Evolutionary conservation across 2,797 vertebrate genomes (phyloP), one percentile per base, ranked within the genome.

Genomic region (Malacoctenus gilli): DNA sequence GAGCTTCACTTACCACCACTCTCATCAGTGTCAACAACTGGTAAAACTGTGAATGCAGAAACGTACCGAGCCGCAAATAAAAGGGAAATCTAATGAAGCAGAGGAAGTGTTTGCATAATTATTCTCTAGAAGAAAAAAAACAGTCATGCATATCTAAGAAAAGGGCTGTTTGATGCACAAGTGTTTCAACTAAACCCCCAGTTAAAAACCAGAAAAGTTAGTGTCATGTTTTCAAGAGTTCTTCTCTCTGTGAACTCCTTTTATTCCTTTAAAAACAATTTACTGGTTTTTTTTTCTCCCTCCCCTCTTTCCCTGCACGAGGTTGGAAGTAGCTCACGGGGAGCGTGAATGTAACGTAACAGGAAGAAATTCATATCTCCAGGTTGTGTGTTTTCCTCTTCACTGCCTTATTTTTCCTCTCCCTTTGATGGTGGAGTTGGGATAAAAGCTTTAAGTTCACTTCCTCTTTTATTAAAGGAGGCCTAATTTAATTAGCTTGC

Each of bases 401-500:
- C 56, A 68, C 64, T 68, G 71, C 72, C 55, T 71, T 51, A 80
- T 82, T 82, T 81, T 79, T 32, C 63, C 38, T 57, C 51, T 63
- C 69, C 84, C 90, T 93, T 93, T 92, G 89, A 92, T 91, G 85
- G 75, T 58, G 11, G 78, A 84, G 77, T 79, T 65, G 72, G 85
- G 85, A 91, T 91, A 89, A 90, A 89, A 89, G 87, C 72, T 46
- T 87, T 86, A 83, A 72, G 77, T 85, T 89, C 83, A 84, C 87
- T 89, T 91, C 87, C 87, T 86, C 82, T 87, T 90, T 92, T 91
- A 91, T 91, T 91, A 91, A 91, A 87, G 80, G 57, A 85, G 78
- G 85, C 74, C 85, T 92, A 90, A 92, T 92, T 92, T 92, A 92
- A 93, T 93, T 92, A 92, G 89, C 85, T 57, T 71, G 77, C 79